Percentiles rank a stretch among this genome's conserved stretches.
These are phyloP conservation scores for Parus major DNA, from an alignment of 2,113 vertebrate species.

Conservation along the genomic window DNA sequence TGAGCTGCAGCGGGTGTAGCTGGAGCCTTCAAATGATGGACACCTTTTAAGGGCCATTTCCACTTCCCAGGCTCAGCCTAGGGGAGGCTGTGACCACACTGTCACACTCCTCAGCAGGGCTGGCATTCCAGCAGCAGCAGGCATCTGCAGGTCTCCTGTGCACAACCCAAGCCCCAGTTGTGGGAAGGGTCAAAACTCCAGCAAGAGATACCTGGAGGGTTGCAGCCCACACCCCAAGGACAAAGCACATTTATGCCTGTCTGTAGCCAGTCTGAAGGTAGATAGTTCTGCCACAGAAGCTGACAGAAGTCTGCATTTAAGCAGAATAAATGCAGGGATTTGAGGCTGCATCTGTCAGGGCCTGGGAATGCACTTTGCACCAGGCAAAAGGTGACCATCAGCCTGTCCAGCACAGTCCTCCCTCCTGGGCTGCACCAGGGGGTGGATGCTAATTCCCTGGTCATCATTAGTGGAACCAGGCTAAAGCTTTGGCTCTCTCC, in stretches of 20 bases:
- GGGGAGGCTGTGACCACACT: not conserved
- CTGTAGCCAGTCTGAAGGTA: not conserved
- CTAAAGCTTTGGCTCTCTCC: not conserved
- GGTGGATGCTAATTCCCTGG: not conserved
- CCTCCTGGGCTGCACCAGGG: not conserved
- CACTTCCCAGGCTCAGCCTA: not conserved
- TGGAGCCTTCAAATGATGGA: rapidly evolving
- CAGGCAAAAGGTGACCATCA: not conserved
- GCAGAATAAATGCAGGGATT: not conserved
- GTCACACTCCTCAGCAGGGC: not conserved
- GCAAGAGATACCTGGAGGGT: not conserved
- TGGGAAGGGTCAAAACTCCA: not conserved
- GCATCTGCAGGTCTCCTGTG: not conserved
- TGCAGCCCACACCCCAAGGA: not conserved
- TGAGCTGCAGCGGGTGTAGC: not conserved
- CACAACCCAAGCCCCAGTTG: rapidly evolving
- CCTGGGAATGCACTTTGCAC: not conserved
- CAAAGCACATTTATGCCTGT: not conserved
- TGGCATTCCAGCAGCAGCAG: not conserved
- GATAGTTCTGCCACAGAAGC: not conserved
- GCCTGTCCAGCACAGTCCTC: not conserved
- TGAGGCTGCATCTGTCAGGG: not conserved
- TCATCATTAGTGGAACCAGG: not conserved
- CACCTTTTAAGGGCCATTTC: not conserved
- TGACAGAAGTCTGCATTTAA: not conserved